A percentile compares a stretch with the other conserved stretches of the same genome.
phyloP scores from a whole-genome alignment of 2,797 vertebrate species.

The Lagodon rhomboides region DNA sequence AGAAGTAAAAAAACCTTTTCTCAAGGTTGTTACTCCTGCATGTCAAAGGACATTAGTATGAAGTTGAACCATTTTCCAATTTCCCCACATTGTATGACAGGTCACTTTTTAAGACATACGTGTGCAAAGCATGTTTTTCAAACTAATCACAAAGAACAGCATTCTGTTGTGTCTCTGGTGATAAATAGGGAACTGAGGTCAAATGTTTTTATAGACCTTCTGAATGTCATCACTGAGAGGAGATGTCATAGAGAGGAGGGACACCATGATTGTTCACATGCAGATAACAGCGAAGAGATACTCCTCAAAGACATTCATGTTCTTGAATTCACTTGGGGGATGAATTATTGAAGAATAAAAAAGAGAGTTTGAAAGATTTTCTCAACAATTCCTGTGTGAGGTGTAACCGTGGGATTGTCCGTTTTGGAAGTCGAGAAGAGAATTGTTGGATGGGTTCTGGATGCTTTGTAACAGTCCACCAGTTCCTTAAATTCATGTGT shows the following conservation, averaged over 20 bases:
- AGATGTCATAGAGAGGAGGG: background rate
- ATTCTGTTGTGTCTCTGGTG: background rate
- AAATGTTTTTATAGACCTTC: background rate
- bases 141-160: background rate
- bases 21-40: background rate
- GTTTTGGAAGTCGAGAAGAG: background rate
- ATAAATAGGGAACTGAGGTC: no score
- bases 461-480: background rate
- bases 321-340: no score
- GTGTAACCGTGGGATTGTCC: background rate
- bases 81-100: background rate
- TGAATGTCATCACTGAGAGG: background rate
- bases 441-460: background rate
- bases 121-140: background rate
- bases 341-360: background rate
- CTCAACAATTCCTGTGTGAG: background rate
- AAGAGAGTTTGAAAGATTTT: background rate
- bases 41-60: background rate
- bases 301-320: no score
- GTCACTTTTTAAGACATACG: background rate
- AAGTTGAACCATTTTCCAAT: background rate
- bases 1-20: background rate
- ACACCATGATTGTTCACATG: background rate
- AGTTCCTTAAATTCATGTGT: background rate
- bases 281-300: no score